phyloP scores from a whole-genome alignment of 2,113 vertebrate species.

The Percina caprodes region DNA sequence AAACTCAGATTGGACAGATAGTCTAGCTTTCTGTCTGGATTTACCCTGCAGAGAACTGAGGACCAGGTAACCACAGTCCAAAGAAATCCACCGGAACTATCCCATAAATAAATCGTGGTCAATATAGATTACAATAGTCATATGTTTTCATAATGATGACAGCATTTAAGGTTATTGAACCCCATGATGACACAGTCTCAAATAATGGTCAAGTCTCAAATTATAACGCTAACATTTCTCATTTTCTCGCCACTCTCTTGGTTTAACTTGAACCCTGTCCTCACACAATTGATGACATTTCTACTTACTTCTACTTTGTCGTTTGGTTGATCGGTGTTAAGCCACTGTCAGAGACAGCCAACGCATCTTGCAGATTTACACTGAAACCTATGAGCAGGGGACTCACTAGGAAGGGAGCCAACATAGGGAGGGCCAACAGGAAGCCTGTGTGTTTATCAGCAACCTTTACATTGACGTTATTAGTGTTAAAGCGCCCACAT shows the following conservation, averaged over 20 bases:
- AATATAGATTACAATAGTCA: no score
- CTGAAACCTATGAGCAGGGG: no score
- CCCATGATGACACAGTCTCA: background rate
- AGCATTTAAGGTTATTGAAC: background rate
- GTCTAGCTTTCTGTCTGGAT: no score
- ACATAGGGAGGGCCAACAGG: background rate
- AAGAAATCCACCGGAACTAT: no score
- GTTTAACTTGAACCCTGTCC: background rate
- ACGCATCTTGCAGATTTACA: background rate
- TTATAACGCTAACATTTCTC: background rate
- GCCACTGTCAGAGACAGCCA: background rate
- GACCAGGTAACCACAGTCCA: no score
- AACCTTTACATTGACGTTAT: background rate
- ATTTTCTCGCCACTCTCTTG: background rate
- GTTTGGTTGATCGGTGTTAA: background rate
- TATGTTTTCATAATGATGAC: background rate
- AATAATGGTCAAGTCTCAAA: background rate
- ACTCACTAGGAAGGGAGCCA: no score
- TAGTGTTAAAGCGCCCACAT: background rate
- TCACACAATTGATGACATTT: background rate
- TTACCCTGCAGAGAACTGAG: no score
- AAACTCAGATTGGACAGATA: no score
- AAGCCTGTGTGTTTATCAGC: background rate
- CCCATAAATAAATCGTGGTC: no score
- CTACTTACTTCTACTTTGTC: background rate